Base-by-base conservation (phyloP, 2,113 vertebrate genomes). In the Spermophilus dauricus region DNA sequence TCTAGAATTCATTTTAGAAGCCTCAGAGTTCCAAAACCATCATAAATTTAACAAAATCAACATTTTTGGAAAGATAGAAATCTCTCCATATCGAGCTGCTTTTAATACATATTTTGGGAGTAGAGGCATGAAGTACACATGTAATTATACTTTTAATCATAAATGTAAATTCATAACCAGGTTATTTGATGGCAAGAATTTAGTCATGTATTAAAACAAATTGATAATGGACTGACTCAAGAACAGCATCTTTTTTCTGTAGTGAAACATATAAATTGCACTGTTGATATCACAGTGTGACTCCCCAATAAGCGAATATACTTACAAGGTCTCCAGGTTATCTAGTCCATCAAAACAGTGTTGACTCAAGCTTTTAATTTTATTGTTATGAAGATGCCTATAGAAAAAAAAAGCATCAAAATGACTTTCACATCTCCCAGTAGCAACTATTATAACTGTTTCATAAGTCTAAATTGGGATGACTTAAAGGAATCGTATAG, bases 361-460 rank as follows among this genome's bases (percentile, higher is more conserved):
- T 75, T 98, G 99, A 95, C 99, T 99, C 80, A 99, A 99, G 75
- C 98, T 99, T 96, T 99, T 99, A 97, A 99, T 99, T 98, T 99
- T 99, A 98, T 99, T 99, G 98, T 99, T 99, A 98, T 99, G 99
- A 97, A 99, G 99, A 98, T 99, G 99, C 81, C 99, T 99, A 91
- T n/a, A 97, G 75, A 96, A 24, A 75, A 96, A 26, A 65, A 94
- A 97, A 91, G 53, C 45, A 95, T 53, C 48, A 58, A n/a, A 96
- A 80, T 37, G 26, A 95, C 82, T 67, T 39, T 56, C n/a, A 26
- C 6, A 17, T 89, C 76, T 65, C 0, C 75, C 18, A 89, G 72
- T 7, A 78, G n/a, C 0, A 22, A 85, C 26, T 34, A 14, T 76
- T 77, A 65, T 16, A 56, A 63, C 18, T 93, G 39, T 78, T 82